These are phyloP conservation scores for Cydia splendana DNA, from an alignment of 1,140 invertebrate genomes.

Conservation along the genomic window DNA sequence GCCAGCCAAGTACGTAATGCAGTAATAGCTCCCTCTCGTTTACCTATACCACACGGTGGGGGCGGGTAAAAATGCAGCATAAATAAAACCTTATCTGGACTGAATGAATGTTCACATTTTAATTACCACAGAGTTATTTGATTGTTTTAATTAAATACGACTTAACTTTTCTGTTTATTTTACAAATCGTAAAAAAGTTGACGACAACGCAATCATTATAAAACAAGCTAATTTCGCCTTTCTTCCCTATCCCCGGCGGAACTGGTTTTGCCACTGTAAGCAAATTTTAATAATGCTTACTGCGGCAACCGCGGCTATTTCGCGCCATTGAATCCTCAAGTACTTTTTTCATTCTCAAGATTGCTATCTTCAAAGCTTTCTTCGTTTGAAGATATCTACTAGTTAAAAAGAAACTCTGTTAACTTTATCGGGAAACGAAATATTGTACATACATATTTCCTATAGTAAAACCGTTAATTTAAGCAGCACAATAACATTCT, in stretches of 20 bases:
- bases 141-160: slow-evolving; percentile 30
- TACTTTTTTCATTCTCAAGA: slow-evolving; percentile 41
- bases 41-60: not conserved
- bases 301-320: slow-evolving; percentile 47
- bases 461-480: not conserved
- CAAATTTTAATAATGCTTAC: slow-evolving; percentile 62
- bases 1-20: slow-evolving; percentile 20
- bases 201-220: slow-evolving; percentile 50
- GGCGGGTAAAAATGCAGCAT: slow-evolving; percentile 5
- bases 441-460: not conserved
- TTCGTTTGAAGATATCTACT: slow-evolving; percentile 26
- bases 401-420: slow-evolving; percentile 26
- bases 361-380: slow-evolving; percentile 35
- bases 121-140: slow-evolving; percentile 12
- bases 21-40: not conserved
- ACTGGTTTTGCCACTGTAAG: slow-evolving; percentile 50
- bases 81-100: slow-evolving; percentile 29
- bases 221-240: slow-evolving; percentile 55
- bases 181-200: slow-evolving; percentile 35
- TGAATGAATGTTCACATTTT: slow-evolving; percentile 9
- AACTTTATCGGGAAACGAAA: not conserved
- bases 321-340: slow-evolving; percentile 55
- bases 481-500: not conserved
- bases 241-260: slow-evolving; percentile 49
- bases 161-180: slow-evolving; percentile 32